Evolutionary conservation across 2,113 vertebrate genomes (phyloP).

Genomic region (Gadus macrocephalus): DNA sequence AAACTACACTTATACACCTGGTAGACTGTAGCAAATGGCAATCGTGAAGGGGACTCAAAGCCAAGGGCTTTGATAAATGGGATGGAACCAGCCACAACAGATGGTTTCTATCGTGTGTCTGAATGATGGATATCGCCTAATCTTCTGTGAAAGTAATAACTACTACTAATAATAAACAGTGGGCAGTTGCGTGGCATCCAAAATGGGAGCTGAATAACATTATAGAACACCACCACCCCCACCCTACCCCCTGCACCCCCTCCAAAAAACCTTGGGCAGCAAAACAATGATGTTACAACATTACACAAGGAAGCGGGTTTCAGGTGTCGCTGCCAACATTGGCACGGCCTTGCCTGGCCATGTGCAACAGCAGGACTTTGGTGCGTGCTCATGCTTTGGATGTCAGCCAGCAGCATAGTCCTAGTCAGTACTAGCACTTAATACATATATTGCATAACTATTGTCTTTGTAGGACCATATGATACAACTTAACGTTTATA

Average conservation of each 20-base stretch:
- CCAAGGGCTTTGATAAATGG: too few species aligned
- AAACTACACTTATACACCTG: background rate
- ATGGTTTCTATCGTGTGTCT: too few species aligned
- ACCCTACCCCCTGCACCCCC: slow-evolving; percentile 17
- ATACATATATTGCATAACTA: slow-evolving; percentile 31
- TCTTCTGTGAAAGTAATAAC: too few species aligned
- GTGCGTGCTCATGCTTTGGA: slow-evolving; percentile 9
- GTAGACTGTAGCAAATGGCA: too few species aligned
- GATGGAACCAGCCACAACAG: too few species aligned
- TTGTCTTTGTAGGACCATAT: slow-evolving; percentile 29
- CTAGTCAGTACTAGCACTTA: background rate
- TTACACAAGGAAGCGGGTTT: slow-evolving; percentile 62
- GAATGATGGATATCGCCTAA: too few species aligned
- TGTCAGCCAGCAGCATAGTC: slow-evolving; percentile 9
- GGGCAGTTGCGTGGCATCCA: slow-evolving; percentile 8
- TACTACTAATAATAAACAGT: slow-evolving; percentile 3
- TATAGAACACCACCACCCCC: slow-evolving; percentile 34
- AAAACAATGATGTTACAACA: slow-evolving; percentile 66
- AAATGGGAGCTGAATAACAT: slow-evolving; percentile 13
- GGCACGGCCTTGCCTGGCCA: slow-evolving; percentile 54
- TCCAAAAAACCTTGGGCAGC: slow-evolving; percentile 54
- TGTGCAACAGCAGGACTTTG: slow-evolving; percentile 57
- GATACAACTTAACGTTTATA: slow-evolving; percentile 23
- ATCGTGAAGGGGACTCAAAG: too few species aligned
- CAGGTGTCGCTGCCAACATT: slow-evolving; percentile 61